These are phyloP conservation scores for Patagioenas fasciata DNA, from an alignment of 2,113 vertebrate species.

Conservation along the genomic window DNA sequence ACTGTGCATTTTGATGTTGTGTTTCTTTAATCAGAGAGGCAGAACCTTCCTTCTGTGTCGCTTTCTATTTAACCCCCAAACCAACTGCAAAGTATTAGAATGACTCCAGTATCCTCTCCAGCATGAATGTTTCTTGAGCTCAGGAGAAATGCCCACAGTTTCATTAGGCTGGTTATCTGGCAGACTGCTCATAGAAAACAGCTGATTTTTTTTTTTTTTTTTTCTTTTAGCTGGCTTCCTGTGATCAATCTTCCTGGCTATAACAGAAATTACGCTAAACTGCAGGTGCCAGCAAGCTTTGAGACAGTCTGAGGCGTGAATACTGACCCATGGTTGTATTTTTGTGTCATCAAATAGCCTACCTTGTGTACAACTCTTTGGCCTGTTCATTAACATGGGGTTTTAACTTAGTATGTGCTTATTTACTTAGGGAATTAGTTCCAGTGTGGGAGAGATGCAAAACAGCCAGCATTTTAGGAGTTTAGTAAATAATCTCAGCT, in stretches of 20 bases:
- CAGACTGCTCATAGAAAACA: conserved; percentile 46
- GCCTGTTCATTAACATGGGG: conserved; percentile 22
- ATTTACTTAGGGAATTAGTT: conserved; percentile 70
- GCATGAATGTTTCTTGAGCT: conserved; percentile 3
- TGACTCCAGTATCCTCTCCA: conserved; percentile 15
- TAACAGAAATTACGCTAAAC: conserved; percentile 16
- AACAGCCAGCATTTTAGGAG: conserved; percentile 53
- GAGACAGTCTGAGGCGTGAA: not conserved
- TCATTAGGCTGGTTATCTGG: conserved; percentile 28
- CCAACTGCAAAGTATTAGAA: conserved; percentile 55
- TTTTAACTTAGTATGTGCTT: conserved; percentile 61
- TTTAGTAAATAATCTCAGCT: conserved; percentile 70
- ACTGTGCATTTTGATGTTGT: conserved; percentile 23
- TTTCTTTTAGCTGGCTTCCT: conserved; percentile 19
- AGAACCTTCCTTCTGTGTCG: not conserved
- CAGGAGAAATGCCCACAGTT: not conserved
- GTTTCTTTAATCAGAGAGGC: conserved; percentile 20
- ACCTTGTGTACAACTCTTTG: conserved; percentile 13
- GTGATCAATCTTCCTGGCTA: conserved; percentile 48
- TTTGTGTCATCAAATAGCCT: not conserved
- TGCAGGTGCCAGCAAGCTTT: conserved; percentile 34
- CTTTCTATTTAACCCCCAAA: conserved; percentile 14
- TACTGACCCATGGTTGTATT: not conserved
- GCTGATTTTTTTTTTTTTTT: conserved; percentile 43
- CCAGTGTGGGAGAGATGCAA: conserved; percentile 64